Base-by-base conservation (phyloP, 2,113 vertebrate species). In the Melanerpes aurifrons region DNA sequence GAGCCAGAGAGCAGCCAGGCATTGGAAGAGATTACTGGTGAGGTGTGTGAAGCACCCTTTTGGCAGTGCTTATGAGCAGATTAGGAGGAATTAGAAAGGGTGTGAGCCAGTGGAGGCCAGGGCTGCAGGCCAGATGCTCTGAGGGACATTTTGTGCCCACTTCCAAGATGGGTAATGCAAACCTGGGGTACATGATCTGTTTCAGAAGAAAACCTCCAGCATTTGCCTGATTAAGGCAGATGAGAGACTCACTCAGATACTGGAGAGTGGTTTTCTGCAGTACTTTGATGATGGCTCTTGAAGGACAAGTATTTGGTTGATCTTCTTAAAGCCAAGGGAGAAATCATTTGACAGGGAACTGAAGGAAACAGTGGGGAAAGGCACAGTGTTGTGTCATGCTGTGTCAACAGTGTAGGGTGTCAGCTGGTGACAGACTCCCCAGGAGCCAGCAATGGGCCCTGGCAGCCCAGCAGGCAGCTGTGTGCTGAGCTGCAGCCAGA, bases 41-140 rank as follows among this genome's bases (percentile, higher is more conserved):
- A 95, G 93, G 79, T 82, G 87, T 81, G 63, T 29, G 54, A 86
- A 86, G 45, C 61, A 45, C 66, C 29, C 61, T 89, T 90, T 81
- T 69, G 79, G 92, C 94, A 70, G 80, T 80, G 37, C 54, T 89
- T 85, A 85, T 21, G 78, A 70, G 77, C 79, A 93, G 87, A 93
- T 92, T 82, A 94, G 57, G n/a, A 72, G 45, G 82, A 79, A 93
- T 92, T 82, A 92, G 61, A 31, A 48, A 40, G 67, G 3, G 26
- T 50, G 61, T 20, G 69, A 91, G 69, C 85, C 85, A 76, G 20
- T 8, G 2, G 77, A 86, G 22, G 58, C 18, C 32, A 59, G 62
- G 76, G 66, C 62, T 63, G 25, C 35, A 35, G 85, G 25, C 90
- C 88, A 82, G 64, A 87, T 73, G 81, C 72, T 78, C 61, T 28